Evolutionary conservation across 2,113 vertebrate genomes (phyloP), one percentile per base, ranked within the genome.

Genomic region (Crotalus horridus): DNA sequence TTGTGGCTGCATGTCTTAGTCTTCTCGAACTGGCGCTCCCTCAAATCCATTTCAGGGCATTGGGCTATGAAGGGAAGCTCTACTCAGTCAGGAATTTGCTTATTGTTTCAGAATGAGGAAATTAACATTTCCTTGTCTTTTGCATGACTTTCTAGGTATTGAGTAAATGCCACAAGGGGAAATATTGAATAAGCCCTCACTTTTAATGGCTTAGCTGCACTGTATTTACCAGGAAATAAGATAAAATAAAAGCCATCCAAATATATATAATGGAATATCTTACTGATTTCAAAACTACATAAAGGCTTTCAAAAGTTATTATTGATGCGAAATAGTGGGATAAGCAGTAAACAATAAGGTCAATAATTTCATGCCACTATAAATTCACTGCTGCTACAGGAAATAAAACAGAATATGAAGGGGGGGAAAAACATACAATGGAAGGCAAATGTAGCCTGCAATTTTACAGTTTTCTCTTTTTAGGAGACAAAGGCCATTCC

Each of bases 341-440:
- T 89, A 56, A 58, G 54, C 74, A 93, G 20, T 61, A 64, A 93
- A 86, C 21, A 61, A 24, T 6, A 23, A 90, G 39, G 26, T 12
- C 29, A 85, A 81, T 93, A 61, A 61, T 61, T 91, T 93, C 85
- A 61, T 86, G 74, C 51, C 55, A 51, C 55, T 89, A n/a, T 90
- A 93, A 53, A 89, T 93, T 87, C 85, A 54, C 87, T 86, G 46
- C 74, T 90, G 46, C 92, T 61, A 48, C 9, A 39, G 55, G n/a
- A 93, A 89, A 93, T 90, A 87, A 85, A 93, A 86, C 55, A 92
- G 58, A 46, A 92, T 89, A 43, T 89, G 54, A 89, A 92, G n/a
- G 43, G 85, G 85, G 39, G 9, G 2, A 7, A 0, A 86, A 86
- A 64, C 53, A 48, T 2, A 12, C 61, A 86, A 53, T 89, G 33